A percentile compares a stretch with the other conserved stretches of the same genome.
Conservation (phyloP, 2,888 invertebrate genomes). For the Phlogophora meticulosa region DNA sequence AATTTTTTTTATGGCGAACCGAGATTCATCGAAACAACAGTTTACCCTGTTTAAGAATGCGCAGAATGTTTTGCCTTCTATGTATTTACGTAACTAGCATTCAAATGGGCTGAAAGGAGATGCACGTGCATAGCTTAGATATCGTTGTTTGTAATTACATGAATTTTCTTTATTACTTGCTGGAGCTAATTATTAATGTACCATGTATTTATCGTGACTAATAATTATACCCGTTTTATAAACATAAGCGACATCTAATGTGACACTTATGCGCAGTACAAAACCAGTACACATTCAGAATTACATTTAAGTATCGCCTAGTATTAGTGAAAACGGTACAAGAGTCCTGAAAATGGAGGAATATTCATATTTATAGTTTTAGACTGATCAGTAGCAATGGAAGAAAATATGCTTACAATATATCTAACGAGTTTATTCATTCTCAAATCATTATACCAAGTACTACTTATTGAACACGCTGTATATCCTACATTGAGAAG, state of each 20-base stretch:
- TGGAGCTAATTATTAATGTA: not conserved
- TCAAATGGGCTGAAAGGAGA: constrained; percentile 41
- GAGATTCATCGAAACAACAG: constrained; percentile 65
- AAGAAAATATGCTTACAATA: too few relatives aligned
- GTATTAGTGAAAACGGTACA: too few relatives aligned
- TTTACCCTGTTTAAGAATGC: constrained; percentile 64
- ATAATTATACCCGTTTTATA: too few relatives aligned
- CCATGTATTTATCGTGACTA: not conserved
- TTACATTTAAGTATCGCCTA: too few relatives aligned
- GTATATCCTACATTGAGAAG: constrained; percentile 42
- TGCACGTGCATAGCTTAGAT: constrained; percentile 29
- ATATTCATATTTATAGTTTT: too few relatives aligned
- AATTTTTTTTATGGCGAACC: constrained; percentile 74
- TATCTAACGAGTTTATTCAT: too few relatives aligned
- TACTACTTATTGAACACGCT: constrained; percentile 3
- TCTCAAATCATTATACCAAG: not conserved
- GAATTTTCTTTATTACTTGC: constrained; percentile 32
- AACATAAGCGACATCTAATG: too few relatives aligned
- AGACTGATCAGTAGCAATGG: too few relatives aligned
- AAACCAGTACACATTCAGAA: too few relatives aligned
- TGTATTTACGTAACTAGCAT: constrained; percentile 28
- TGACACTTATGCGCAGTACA: too few relatives aligned
- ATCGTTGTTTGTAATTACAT: constrained; percentile 42
- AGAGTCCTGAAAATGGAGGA: too few relatives aligned
- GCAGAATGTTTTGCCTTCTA: constrained; percentile 55